Conservation (phyloP, 2,113 vertebrate genomes). For the Erythrocercus mccallii region DNA sequence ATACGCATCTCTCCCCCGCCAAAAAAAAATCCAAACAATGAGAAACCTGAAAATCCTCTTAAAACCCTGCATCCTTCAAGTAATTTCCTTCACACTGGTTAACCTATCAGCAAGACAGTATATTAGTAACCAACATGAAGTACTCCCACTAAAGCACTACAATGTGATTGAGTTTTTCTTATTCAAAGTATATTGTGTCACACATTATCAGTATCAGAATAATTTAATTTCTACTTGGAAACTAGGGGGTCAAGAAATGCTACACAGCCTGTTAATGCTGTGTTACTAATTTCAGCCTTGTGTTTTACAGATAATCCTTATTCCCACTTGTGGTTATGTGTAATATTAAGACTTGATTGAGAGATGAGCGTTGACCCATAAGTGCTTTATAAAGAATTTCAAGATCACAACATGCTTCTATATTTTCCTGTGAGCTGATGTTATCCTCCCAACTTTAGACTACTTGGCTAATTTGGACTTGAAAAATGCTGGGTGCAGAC, state of each 20-base stretch:
- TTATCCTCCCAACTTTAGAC: neutral
- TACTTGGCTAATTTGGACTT: neutral
- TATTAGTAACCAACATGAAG: neutral
- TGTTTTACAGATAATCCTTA: neutral
- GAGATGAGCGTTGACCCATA: neutral
- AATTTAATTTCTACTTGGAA: neutral
- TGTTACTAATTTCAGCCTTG: neutral
- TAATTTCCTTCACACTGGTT: neutral
- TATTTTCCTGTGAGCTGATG: neutral
- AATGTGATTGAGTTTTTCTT: neutral
- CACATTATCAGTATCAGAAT: neutral
- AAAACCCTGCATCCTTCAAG: neutral
- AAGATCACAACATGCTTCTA: neutral
- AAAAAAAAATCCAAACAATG: neutral
- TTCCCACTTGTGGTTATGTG: neutral
- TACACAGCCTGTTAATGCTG: neutral
- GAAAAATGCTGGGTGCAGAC: neutral
- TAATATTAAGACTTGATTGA: neutral
- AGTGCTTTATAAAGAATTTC: neutral
- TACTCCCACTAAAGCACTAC: neutral
- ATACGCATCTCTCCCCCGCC: rapidly evolving
- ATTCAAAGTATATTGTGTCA: neutral
- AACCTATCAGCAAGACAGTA: neutral
- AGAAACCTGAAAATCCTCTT: neutral
- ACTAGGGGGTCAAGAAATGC: neutral